Base-by-base conservation (phyloP, 2,113 vertebrate species). In the Heterotis niloticus region DNA sequence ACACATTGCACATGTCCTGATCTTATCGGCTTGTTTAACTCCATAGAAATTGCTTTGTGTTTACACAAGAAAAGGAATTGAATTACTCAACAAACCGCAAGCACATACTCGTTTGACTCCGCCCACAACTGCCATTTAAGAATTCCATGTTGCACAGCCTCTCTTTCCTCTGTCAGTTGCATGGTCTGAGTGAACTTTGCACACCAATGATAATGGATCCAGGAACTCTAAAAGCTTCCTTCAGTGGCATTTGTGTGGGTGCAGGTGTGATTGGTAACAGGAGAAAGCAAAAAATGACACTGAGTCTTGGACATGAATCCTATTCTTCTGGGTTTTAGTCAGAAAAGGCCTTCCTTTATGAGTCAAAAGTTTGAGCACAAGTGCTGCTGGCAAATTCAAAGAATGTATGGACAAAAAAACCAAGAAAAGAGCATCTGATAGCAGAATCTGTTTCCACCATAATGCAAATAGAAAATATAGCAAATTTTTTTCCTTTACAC, bases 21-120 rank as follows among this genome's bases (percentile, higher is more conserved):
- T 84, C 77, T 80, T 80, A 82, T 84, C 83, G 75, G 64, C 0
- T 7, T 26, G 11, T 73, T 81, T 76, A 79, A 82, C 78, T 76
- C 70, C 62, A 79, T 86, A 81, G 77, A 82, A 85, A 83, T 80
- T 56, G 80, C 79, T 67, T 24, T n/a, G 76, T 84, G 83, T 85
- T 85, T 78, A 83, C 84, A 79, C 75, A 80, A 76, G 71, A 80
- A 75, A 66, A 80, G 23, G 62, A 75, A 76, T 64, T 54, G 24
- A 79, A 65, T 81, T 77, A 76, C 82, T 80, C 68, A 77, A 29
- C 34, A 75, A 77, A 78, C 82, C 77, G 57, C 81, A 85, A 82
- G 80, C 81, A 79, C 74, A 79, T 59, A 82, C 75, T 80, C 29
- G 12, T 59, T 28, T 60, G 70, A 66, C 74, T 77, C 78, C 78